Conservation (phyloP, 1,140 invertebrate species). For the Cydia amplana region DNA sequence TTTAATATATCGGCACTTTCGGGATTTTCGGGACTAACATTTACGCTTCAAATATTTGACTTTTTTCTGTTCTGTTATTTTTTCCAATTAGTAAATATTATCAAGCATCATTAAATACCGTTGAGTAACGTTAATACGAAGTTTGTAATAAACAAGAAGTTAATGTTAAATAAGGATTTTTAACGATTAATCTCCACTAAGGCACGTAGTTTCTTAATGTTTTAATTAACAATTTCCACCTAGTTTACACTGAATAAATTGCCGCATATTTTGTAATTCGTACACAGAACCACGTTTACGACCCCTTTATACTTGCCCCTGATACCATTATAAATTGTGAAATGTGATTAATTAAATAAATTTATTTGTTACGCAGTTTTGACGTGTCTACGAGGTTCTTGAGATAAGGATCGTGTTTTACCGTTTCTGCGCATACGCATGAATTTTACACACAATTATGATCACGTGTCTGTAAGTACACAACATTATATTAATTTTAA, state of each 20-base stretch:
- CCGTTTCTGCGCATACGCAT: background rate
- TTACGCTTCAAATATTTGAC: no score
- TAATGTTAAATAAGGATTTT: background rate
- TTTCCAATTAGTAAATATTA: no score
- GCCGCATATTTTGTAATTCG: conserved; percentile 18
- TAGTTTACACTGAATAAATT: conserved; percentile 20
- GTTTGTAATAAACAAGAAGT: background rate
- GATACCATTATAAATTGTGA: conserved; percentile 6
- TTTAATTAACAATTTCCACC: conserved; percentile 16
- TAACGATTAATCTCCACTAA: background rate
- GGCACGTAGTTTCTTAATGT: conserved; percentile 13
- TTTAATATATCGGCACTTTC: no score
- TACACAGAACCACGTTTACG: background rate
- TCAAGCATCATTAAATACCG: no score
- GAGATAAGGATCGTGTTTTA: conserved; percentile 8
- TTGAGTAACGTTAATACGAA: no score
- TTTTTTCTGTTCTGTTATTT: no score
- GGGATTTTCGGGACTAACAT: no score
- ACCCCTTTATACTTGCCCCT: conserved; percentile 15
- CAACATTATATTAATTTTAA: background rate
- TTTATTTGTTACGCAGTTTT: conserved; percentile 14
- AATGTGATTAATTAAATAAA: conserved; percentile 13
- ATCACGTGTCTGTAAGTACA: background rate
- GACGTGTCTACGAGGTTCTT: background rate
- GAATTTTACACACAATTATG: background rate